These are phyloP conservation scores for Ptychochromis oligacanthus DNA, from an alignment of 2,113 vertebrate genomes.

Conservation along the genomic window DNA sequence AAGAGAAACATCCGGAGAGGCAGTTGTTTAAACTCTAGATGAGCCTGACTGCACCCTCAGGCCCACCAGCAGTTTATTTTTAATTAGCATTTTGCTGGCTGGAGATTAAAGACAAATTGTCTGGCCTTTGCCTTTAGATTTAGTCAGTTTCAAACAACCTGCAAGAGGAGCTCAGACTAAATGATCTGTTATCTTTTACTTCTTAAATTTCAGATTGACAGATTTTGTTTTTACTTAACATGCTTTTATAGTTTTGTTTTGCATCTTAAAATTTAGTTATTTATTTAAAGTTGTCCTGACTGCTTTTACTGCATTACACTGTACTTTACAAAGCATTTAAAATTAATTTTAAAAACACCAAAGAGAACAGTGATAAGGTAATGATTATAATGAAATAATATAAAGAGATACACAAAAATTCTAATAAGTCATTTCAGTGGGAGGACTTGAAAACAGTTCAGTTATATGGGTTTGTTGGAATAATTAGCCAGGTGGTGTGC, in stretches of 20 bases:
- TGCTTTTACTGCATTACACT: background rate
- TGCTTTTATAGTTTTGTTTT: background rate
- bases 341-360: background rate
- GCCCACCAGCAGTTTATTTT: constrained; percentile 27
- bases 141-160: constrained; percentile 11
- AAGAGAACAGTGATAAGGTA: background rate
- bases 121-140: background rate
- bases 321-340: background rate
- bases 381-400: background rate
- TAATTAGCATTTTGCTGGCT: constrained; percentile 13
- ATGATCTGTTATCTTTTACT: constrained; percentile 5
- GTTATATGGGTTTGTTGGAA: background rate
- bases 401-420: background rate
- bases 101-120: constrained; percentile 34
- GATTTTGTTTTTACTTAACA: background rate
- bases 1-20: constrained; percentile 18
- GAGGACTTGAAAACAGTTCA: background rate
- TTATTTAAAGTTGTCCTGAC: background rate
- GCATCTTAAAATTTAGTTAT: no score
- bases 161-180: background rate
- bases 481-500: background rate
- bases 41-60: constrained; percentile 29
- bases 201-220: background rate
- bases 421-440: background rate
- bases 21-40: constrained; percentile 50